Evolutionary conservation across 2,113 vertebrate species (phyloP), one percentile per base, ranked within the genome.

Genomic region (Ranitomeya variabilis): DNA sequence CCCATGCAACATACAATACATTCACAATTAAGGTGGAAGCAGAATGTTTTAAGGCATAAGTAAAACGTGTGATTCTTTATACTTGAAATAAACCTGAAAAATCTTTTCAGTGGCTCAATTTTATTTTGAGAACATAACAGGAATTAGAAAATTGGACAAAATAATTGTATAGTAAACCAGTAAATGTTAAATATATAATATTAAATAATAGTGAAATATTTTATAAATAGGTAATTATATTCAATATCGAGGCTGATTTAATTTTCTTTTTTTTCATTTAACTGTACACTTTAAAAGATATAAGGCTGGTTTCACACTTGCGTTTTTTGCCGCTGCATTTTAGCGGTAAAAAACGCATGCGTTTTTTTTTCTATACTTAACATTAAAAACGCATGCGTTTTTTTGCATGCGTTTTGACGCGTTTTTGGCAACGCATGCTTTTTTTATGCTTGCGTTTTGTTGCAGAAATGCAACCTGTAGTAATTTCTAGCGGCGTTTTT

Each of bases 1-100:
- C 87, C 95, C 93, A 92, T 93, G 94, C 92, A 96, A 94, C 67
- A 76, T 96, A 95, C 94, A 96, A 94, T 95, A 95, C 93, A 92
- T 73, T 83, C 69, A 76, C 80, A 95, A 96, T 96, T 97, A 96
- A 97, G 96, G 97, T 98, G 95, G 96, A 97, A 96, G 96, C 94
- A 94, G 95, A 94, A 93, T 95, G 73, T 93, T 79, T 89, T 91
- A 92, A 93, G 89, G 93, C 92, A 90, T 93, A 94, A 92, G 91
- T 92, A 91, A 92, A 94, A 94, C 89, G 93, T 91, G 90, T 89
- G 85, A 85, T 92, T 94, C 91, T 92, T 94, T 85, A 51, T 92
- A 87, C 3, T 18, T 77, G 91, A 37, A 57, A 57, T 90, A 51
- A 89, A 69, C 71, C 19, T 76, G 9, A 60, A 77, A 77, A 51